Conservation (phyloP, 2,888 invertebrate species). For the Leptodirus hochenwartii region DNA sequence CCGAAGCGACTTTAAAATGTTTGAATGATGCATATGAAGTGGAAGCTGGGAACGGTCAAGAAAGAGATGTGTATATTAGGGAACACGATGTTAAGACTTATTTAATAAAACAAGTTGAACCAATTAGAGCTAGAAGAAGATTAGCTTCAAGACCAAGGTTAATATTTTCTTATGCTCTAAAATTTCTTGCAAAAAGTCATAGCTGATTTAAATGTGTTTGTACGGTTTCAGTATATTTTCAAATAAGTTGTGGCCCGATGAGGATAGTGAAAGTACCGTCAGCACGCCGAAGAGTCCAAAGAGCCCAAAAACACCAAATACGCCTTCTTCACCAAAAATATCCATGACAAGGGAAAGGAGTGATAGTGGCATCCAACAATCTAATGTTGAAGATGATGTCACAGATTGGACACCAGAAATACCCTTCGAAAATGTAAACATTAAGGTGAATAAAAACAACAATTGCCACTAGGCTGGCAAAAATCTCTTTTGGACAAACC, state of each 20-base stretch:
- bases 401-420: slow-evolving; percentile 84
- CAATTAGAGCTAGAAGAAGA: slow-evolving; percentile 37
- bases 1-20: slow-evolving; percentile 70
- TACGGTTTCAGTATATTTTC: slow-evolving; percentile 25
- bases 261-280: slow-evolving; percentile 19
- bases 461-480: slow-evolving; percentile 2
- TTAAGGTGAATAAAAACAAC: slow-evolving; percentile 3
- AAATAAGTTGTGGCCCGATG: slow-evolving; percentile 25
- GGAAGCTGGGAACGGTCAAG: slow-evolving; percentile 77
- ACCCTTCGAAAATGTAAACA: slow-evolving; percentile 71
- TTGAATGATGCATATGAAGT: slow-evolving; percentile 82
- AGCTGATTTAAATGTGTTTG: background rate
- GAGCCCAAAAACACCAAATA: slow-evolving; percentile 19
- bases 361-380: slow-evolving; percentile 27
- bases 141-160: slow-evolving; percentile 31
- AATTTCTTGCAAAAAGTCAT: background rate
- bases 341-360: slow-evolving; percentile 22
- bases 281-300: slow-evolving; percentile 26
- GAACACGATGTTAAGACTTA: slow-evolving; percentile 78
- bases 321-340: slow-evolving; percentile 12
- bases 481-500: slow-evolving; percentile 7
- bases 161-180: background rate
- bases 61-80: slow-evolving; percentile 65
- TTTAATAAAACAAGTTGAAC: slow-evolving; percentile 69
- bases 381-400: slow-evolving; percentile 55